Evolutionary conservation across 2,888 invertebrate species (phyloP).

Genomic region (Synanthedon myopaeformis): DNA sequence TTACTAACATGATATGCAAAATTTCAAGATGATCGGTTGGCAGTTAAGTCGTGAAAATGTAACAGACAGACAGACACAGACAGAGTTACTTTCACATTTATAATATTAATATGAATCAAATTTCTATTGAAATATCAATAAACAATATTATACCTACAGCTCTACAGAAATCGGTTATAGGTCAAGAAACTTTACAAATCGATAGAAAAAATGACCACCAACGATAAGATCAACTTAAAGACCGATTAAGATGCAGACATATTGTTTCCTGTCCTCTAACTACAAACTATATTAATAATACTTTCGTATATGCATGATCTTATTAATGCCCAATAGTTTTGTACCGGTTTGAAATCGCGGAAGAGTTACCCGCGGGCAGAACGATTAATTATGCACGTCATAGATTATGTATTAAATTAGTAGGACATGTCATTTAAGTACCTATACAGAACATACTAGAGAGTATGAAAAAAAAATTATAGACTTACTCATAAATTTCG

Average conservation of each 20-base stretch:
- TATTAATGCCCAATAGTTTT: constrained; percentile 17
- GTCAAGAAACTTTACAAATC: no score
- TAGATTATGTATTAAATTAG: constrained; percentile 20
- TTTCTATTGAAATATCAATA: no score
- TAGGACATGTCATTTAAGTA: constrained; percentile 9
- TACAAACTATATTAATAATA: background rate
- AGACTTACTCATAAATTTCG: no score
- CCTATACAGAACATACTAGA: constrained; percentile 6
- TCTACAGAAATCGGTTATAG: no score
- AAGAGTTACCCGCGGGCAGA: constrained; percentile 27
- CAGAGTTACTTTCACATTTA: no score
- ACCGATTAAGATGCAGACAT: background rate
- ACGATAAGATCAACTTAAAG: background rate
- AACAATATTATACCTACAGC: no score
- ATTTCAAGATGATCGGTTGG: no score
- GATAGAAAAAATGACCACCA: background rate
- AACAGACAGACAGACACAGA: no score
- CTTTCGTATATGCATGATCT: background rate
- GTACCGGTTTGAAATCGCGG: constrained; percentile 36
- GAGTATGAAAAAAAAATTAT: no score
- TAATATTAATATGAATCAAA: no score
- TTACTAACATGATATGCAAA: no score
- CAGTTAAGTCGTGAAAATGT: no score
- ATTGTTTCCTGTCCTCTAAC: background rate
- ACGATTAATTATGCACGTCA: constrained; percentile 42